Evolutionary conservation across 2,888 invertebrate species (phyloP).

Genomic region (Callyntrura guangdongensis): DNA sequence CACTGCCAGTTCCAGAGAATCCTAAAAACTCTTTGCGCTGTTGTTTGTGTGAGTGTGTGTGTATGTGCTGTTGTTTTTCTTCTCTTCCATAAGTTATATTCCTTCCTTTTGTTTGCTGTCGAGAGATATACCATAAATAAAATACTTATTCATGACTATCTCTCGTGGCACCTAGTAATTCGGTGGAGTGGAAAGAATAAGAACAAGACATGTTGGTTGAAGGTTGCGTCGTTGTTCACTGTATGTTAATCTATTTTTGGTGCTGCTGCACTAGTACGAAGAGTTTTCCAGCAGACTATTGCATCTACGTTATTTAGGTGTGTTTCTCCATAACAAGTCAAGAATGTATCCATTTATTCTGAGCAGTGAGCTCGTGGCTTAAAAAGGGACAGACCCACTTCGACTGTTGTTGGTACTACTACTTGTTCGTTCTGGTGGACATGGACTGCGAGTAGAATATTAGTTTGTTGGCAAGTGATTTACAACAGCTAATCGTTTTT

Average conservation of each 20-base stretch:
- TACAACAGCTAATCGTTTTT: conserved; percentile 80
- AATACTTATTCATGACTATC: conserved; percentile 72
- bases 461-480: conserved; percentile 68
- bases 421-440: conserved; percentile 23
- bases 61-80: too few relatives aligned
- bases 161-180: conserved; percentile 72
- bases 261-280: background rate
- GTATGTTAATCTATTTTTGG: conserved; percentile 9
- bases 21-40: background rate
- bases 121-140: background rate
- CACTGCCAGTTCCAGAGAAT: conserved; percentile 33
- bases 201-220: conserved; percentile 54
- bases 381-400: background rate
- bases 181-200: conserved; percentile 63
- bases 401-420: background rate
- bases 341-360: conserved; percentile 27
- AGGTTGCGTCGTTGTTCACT: conserved; percentile 15
- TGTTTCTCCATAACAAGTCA: background rate
- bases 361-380: background rate
- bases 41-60: background rate
- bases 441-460: conserved; percentile 27
- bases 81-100: conserved; percentile 40
- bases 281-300: background rate
- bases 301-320: background rate
- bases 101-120: conserved; percentile 29